Base-by-base conservation (phyloP, 2,113 vertebrate genomes). In the Lycaon pictus region DNA sequence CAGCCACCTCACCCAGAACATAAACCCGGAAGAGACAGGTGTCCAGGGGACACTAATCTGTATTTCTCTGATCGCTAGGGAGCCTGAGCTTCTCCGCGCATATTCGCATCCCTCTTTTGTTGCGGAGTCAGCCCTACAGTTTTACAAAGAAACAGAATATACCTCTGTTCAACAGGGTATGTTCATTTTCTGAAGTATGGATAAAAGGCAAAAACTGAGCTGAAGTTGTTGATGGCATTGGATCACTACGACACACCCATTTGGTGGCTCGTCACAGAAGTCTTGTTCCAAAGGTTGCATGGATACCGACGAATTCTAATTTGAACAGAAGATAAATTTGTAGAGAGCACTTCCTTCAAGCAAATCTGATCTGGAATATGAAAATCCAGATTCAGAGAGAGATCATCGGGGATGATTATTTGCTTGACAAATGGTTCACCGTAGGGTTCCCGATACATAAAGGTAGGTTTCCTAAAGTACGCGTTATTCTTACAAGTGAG, bases 311-410 rank as follows among this genome's bases (percentile, higher is more conserved):
- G 72, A 93, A 96, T 93, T 94, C 86, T 89, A 94, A 97, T 88
- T 94, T 94, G 93, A 96, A 90, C 93, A 90, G 79, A 94, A 92
- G 94, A 93, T 81, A 95, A 56, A 91, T 93, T 67, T 94, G 72
- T 86, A 84, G 51, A 32, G 15, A 88, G 63, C 8, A 48, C 51
- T 95, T 94, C 32, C 88, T 96, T 83, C 53, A 93, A 74, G 65
- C 48, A 88, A 96, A 93, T 89, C 79, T 35, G 27, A 93, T 90
- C 51, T 51, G 62, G 43, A 95, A 85, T 81, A 65, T 76, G 67
- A 79, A 94, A 96, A 96, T 80, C n/a, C 77, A 95, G 88, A 97
- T 95, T 94, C 97, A 93, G 82, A 97, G 65, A 88, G 9, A 71
- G 92, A 96, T 86, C 77, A 76, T 88, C 53, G 74, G 88, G 60